phyloP scores from a whole-genome alignment of 2,888 invertebrate genomes.

The Eurytoma adleriae region DNA sequence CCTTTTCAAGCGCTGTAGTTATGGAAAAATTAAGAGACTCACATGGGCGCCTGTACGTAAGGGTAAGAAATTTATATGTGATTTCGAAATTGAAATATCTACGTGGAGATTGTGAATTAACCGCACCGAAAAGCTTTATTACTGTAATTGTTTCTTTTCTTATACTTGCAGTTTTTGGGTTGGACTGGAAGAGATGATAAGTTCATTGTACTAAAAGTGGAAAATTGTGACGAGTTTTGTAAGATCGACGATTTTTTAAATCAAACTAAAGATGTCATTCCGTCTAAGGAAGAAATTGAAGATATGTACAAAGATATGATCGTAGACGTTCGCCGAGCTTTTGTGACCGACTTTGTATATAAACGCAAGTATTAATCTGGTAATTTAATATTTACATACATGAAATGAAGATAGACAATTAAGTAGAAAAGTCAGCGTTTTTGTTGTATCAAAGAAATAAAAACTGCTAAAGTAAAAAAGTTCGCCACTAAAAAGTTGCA shows the following conservation, averaged over 20 bases:
- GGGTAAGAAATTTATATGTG: slow-evolving; percentile 11
- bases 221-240: slow-evolving; percentile 34
- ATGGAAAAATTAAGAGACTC: slow-evolving; percentile 19
- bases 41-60: neutral
- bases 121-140: neutral
- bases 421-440: too few species aligned
- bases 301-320: neutral
- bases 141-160: neutral
- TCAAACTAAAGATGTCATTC: slow-evolving; percentile 29
- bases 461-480: too few species aligned
- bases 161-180: slow-evolving; percentile 38
- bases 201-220: slow-evolving; percentile 26
- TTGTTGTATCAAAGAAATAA: too few species aligned
- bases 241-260: slow-evolving; percentile 44
- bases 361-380: too few species aligned
- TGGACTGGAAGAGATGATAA: slow-evolving; percentile 21
- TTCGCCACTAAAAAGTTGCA: too few species aligned
- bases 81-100: too few species aligned
- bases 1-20: neutral
- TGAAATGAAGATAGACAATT: too few species aligned
- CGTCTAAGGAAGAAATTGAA: slow-evolving; percentile 37
- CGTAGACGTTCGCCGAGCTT: neutral
- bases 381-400: too few species aligned
- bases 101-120: too few species aligned
- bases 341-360: neutral